These are phyloP conservation scores for Brachionus koreanus DNA, from an alignment of 1,140 invertebrate genomes.

Conservation along the genomic window DNA sequence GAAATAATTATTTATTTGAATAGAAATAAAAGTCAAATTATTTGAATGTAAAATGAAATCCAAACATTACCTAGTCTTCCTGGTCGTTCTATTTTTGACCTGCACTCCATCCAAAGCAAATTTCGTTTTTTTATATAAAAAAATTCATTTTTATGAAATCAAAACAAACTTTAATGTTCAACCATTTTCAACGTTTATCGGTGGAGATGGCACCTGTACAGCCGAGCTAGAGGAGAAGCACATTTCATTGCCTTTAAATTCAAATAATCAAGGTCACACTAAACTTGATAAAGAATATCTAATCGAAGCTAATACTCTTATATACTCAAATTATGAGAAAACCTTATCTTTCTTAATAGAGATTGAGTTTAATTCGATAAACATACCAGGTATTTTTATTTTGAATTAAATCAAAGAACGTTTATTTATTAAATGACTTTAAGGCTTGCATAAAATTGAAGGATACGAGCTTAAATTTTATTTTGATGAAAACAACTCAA, in stretches of 20 bases:
- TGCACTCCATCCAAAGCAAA: neutral
- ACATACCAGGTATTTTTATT: neutral
- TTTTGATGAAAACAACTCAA: neutral
- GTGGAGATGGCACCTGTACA: neutral
- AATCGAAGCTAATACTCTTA: neutral
- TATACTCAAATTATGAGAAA: conserved; percentile 27
- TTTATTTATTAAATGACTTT: neutral
- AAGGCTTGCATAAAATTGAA: neutral
- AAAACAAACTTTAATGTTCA: neutral
- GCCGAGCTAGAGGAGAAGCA: neutral
- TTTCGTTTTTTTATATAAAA: neutral
- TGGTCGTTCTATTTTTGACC: neutral
- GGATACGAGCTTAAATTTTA: neutral
- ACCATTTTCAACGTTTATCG: neutral
- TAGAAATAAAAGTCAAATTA: neutral
- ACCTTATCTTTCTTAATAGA: conserved; percentile 6
- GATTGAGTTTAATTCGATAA: neutral
- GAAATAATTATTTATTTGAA: neutral
- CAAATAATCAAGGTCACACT: neutral
- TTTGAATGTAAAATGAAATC: neutral
- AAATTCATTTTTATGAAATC: conserved; percentile 12
- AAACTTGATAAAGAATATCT: neutral
- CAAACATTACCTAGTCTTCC: neutral
- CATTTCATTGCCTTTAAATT: neutral
- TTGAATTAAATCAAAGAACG: neutral